phyloP scores from a whole-genome alignment of 2,113 vertebrate species.

The Zootoca vivipara region DNA sequence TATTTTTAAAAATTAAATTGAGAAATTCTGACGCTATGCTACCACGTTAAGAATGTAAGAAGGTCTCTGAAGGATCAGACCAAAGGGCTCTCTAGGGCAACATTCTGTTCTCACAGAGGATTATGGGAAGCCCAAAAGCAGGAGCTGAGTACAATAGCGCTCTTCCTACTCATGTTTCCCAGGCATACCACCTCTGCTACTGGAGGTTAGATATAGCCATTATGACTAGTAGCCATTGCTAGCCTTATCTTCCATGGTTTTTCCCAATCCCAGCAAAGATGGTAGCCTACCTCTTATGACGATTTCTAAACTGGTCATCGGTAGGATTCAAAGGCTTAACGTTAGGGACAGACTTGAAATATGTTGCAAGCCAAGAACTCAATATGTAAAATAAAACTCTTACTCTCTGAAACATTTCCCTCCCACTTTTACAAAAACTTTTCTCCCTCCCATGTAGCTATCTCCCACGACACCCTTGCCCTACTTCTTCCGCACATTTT shows the following conservation, averaged over 20 bases:
- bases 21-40: too few species aligned
- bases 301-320: not conserved
- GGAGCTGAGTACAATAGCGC: too few species aligned
- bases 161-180: too few species aligned
- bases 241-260: not conserved
- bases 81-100: too few species aligned
- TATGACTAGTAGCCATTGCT: too few species aligned
- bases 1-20: too few species aligned
- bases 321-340: not conserved
- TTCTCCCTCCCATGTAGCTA: not conserved
- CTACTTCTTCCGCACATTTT: not conserved
- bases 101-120: too few species aligned
- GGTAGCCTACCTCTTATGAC: not conserved
- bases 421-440: not conserved
- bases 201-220: too few species aligned
- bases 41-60: too few species aligned
- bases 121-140: too few species aligned
- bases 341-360: not conserved
- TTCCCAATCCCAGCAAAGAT: not conserved
- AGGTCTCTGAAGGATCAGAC: too few species aligned
- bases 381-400: not conserved
- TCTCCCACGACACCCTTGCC: not conserved
- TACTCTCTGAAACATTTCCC: not conserved
- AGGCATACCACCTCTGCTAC: too few species aligned
- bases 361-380: not conserved